These are phyloP conservation scores for Alloscopus bannaensis DNA, from an alignment of 2,888 invertebrate genomes.

Conservation along the genomic window DNA sequence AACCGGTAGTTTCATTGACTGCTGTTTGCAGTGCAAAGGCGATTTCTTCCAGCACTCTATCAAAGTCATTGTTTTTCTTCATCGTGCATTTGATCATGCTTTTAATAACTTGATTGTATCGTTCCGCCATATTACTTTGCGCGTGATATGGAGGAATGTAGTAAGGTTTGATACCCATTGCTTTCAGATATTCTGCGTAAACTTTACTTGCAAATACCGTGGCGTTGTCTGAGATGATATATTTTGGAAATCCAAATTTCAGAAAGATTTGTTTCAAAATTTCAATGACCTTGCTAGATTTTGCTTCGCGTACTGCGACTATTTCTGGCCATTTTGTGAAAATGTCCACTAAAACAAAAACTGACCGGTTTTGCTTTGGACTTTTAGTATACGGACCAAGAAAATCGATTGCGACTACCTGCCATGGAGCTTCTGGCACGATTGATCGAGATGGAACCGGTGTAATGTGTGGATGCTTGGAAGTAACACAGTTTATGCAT, in stretches of 20 bases:
- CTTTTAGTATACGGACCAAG: slow-evolving; percentile 57
- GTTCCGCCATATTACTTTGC: slow-evolving; percentile 57
- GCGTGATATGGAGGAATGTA: slow-evolving; percentile 56
- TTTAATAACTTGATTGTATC: slow-evolving; percentile 56
- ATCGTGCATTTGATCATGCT: slow-evolving; percentile 36
- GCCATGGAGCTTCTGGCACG: slow-evolving; percentile 20
- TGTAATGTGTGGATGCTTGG: slow-evolving; percentile 14
- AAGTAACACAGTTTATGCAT: slow-evolving; percentile 48
- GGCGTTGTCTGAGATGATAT: slow-evolving; percentile 53
- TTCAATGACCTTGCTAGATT: slow-evolving; percentile 3
- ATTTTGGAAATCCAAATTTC: slow-evolving; percentile 42
- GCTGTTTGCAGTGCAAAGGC: slow-evolving; percentile 34
- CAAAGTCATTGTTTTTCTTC: slow-evolving; percentile 30
- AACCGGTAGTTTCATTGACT: slow-evolving; percentile 25
- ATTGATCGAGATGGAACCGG: neutral
- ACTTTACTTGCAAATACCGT: slow-evolving; percentile 31
- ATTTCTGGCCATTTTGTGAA: slow-evolving; percentile 55
- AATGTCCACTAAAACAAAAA: slow-evolving; percentile 52
- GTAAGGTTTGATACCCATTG: slow-evolving; percentile 33
- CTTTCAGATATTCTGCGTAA: slow-evolving; percentile 29
- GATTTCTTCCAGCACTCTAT: slow-evolving; percentile 8
- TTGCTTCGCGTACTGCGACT: slow-evolving; percentile 44
- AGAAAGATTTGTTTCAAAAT: slow-evolving; percentile 26
- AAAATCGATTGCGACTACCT: slow-evolving; percentile 36
- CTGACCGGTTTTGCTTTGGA: slow-evolving; percentile 16